Percentiles rank a stretch among this genome's conserved stretches.
Evolutionary conservation across 2,113 vertebrate species (phyloP).

Genomic region (Sinosuthora webbiana): DNA sequence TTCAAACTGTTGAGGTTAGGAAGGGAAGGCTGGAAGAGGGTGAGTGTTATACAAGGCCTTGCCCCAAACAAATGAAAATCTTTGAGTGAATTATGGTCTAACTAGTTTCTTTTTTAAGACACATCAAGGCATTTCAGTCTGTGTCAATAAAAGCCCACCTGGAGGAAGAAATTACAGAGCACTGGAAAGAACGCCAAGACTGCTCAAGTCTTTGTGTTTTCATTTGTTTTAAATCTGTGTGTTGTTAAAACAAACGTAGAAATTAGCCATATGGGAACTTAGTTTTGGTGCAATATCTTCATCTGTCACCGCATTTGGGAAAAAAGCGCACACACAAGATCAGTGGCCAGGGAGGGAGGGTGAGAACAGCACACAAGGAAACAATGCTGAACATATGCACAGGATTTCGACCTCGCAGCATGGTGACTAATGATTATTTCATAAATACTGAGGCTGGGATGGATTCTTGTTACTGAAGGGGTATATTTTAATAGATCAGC

Average conservation of each 20-base stretch:
- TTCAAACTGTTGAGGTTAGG: not conserved
- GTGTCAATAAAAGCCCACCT: conserved; percentile 61
- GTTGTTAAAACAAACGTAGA: conserved; percentile 80
- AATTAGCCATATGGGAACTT: conserved; percentile 79
- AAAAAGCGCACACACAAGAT: conserved; percentile 27
- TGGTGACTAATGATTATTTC: conserved; percentile 73
- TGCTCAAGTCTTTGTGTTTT: conserved; percentile 68
- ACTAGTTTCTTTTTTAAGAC: conserved; percentile 26
- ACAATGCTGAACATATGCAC: conserved; percentile 71
- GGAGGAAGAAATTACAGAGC: conserved; percentile 60
- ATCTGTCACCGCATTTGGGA: conserved; percentile 75
- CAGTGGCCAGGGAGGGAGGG: conserved; percentile 50
- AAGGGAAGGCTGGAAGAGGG: not conserved
- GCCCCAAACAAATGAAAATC: conserved; percentile 35
- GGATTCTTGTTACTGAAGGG: conserved; percentile 34
- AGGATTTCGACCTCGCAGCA: conserved; percentile 72
- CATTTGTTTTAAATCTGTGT: conserved; percentile 75
- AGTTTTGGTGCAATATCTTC: conserved; percentile 76
- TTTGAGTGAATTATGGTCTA: conserved; percentile 21
- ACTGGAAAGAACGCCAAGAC: conserved; percentile 48
- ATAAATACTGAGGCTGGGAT: conserved; percentile 64
- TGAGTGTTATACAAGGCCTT: not conserved
- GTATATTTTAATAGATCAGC: conserved; percentile 17
- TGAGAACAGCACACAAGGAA: conserved; percentile 62
- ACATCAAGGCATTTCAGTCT: conserved; percentile 50